Evolutionary conservation across 2,797 vertebrate genomes (phyloP).

Genomic region (Pempheris klunzingeri): DNA sequence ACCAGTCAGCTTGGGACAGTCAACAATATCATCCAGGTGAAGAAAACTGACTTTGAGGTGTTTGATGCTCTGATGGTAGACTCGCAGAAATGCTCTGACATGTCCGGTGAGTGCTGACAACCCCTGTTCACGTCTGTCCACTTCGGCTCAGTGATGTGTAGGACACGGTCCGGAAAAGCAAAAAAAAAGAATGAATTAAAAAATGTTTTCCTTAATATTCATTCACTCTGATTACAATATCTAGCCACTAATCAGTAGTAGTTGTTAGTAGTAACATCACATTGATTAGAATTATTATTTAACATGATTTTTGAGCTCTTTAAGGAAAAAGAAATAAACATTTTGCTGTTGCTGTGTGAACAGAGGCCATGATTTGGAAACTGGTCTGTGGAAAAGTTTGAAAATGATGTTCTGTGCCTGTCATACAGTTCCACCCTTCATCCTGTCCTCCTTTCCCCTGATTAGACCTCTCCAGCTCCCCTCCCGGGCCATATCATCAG

Average conservation of each 20-base stretch:
- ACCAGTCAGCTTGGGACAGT: slow-evolving; percentile 96
- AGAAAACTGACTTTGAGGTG: slow-evolving; percentile 99
- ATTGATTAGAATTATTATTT: background rate
- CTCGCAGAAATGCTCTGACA: slow-evolving; percentile 95
- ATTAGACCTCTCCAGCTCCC: slow-evolving; percentile 95
- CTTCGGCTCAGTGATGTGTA: background rate
- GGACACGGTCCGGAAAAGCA: background rate
- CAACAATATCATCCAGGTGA: slow-evolving; percentile 98
- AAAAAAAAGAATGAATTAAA: no score
- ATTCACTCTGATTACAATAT: background rate
- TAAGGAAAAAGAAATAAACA: background rate
- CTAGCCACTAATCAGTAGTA: no score
- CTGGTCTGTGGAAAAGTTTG: background rate
- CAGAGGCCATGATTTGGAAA: background rate
- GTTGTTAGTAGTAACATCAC: background rate
- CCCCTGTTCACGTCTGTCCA: background rate
- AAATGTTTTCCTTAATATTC: background rate
- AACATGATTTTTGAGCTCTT: background rate
- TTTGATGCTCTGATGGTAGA: slow-evolving; percentile 99
- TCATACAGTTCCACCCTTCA: background rate
- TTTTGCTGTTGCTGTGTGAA: background rate
- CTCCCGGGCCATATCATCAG: slow-evolving; percentile 96
- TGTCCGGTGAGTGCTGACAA: slow-evolving; percentile 89
- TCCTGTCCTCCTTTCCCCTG: background rate
- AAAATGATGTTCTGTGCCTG: background rate